These are phyloP conservation scores for Salpingus planirostris DNA, from an alignment of 2,888 invertebrate species.

Conservation along the genomic window DNA sequence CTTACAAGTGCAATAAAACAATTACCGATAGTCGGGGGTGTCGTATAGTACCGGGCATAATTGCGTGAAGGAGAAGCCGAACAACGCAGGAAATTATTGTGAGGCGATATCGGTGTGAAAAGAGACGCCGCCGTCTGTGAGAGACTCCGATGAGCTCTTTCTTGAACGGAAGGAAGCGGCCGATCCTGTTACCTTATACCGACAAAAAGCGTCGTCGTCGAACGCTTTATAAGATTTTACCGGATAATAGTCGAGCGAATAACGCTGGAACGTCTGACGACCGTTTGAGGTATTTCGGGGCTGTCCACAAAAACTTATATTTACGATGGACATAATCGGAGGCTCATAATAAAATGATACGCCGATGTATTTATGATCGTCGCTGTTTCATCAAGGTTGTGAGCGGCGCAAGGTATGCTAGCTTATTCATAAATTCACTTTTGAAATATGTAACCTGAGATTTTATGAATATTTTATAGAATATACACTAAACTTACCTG, in stretches of 20 bases:
- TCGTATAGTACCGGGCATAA: conserved; percentile 6
- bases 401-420: not conserved
- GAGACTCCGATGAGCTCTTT: too few species aligned
- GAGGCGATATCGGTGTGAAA: conserved; percentile 23
- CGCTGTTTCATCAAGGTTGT: conserved; percentile 17
- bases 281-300: conserved; percentile 28
- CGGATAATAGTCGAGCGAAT: conserved; percentile 2
- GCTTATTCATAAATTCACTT: conserved; percentile 13
- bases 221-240: too few species aligned
- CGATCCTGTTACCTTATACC: conserved; percentile 23
- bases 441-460: conserved; percentile 13
- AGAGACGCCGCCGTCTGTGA: too few species aligned
- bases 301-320: conserved; percentile 27
- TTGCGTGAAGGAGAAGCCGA: conserved; percentile 20
- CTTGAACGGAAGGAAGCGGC: conserved; percentile 20
- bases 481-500: conserved; percentile 5
- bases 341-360: conserved; percentile 28
- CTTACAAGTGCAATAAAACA: conserved; percentile 16
- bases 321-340: conserved; percentile 28
- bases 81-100: conserved; percentile 19
- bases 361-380: conserved; percentile 21
- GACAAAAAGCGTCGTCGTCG: conserved; percentile 6
- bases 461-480: conserved; percentile 10
- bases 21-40: conserved; percentile 6
- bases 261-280: conserved; percentile 15